Conservation (phyloP, 1,140 invertebrate species). For the Conus betulinus region DNA sequence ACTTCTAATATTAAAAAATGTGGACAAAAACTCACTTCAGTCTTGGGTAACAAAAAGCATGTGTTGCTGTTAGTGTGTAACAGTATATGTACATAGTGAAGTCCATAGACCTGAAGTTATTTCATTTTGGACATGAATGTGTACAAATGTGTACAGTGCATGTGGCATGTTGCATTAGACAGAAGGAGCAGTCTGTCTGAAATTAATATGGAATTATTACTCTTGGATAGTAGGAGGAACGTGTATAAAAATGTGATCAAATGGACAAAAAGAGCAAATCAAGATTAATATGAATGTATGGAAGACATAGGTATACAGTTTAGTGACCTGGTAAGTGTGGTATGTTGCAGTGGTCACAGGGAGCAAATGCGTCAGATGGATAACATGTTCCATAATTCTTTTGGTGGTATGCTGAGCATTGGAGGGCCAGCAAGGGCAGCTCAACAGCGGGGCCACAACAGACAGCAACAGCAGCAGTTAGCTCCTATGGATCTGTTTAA, state of each 20-base stretch:
- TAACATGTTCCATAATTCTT: constrained; percentile 37
- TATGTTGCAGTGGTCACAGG: constrained; percentile 33
- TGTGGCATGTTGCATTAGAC: not conserved
- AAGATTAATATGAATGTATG: no score
- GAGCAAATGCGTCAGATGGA: constrained; percentile 46
- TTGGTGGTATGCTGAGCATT: not conserved
- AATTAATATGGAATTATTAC: not conserved
- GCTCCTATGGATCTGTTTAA: constrained; percentile 21
- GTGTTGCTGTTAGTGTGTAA: no score
- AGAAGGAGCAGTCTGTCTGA: no score
- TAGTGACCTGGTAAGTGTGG: not conserved
- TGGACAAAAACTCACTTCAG: no score
- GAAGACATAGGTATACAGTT: no score
- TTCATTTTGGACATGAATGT: no score
- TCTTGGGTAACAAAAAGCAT: no score
- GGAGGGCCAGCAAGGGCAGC: not conserved
- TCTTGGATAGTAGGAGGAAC: not conserved
- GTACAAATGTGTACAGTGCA: no score
- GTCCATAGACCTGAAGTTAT: no score
- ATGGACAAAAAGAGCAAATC: no score
- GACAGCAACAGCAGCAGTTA: constrained; percentile 16
- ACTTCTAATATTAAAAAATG: no score
- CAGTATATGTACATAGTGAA: no score
- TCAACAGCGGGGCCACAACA: not conserved
- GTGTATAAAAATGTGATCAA: not conserved